These are phyloP conservation scores for Mylabris phalerata DNA, from an alignment of 1,140 invertebrate genomes.

Conservation along the genomic window DNA sequence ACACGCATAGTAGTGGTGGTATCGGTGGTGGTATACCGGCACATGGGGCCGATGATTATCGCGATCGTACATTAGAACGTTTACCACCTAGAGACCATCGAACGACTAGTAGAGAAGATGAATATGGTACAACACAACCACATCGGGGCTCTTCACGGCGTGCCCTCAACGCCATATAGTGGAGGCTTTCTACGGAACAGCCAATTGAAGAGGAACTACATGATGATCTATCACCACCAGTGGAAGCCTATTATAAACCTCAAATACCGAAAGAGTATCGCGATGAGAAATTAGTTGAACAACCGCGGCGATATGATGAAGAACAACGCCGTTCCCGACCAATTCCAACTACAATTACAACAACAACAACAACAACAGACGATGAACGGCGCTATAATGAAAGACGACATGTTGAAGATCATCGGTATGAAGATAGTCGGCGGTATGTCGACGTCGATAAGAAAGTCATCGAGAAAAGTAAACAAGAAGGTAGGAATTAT, in stretches of 20 bases:
- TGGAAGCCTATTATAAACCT: conserved; percentile 37
- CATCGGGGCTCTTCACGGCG: conserved; percentile 46
- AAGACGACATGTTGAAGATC: conserved; percentile 20
- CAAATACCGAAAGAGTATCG: conserved; percentile 39
- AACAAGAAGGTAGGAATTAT: conserved; percentile 38
- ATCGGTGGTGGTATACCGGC: conserved; percentile 11
- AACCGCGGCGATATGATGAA: conserved; percentile 22
- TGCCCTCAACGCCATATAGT: conserved; percentile 49
- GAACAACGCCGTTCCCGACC: conserved; percentile 13
- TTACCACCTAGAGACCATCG: conserved; percentile 32
- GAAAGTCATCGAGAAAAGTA: conserved; percentile 24
- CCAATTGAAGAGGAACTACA: conserved; percentile 43
- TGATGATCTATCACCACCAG: conserved; percentile 34
- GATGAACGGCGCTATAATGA: conserved; percentile 20
- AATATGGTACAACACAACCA: conserved; percentile 43
- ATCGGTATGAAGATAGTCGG: conserved; percentile 8
- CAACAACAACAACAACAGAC: conserved; percentile 1
- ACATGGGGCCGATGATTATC: conserved; percentile 37
- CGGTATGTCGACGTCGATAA: conserved; percentile 21
- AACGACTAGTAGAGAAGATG: conserved; percentile 38
- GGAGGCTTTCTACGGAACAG: conserved; percentile 43
- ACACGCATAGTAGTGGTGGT: conserved; percentile 2
- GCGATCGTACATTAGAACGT: conserved; percentile 28
- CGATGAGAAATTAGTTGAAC: conserved; percentile 29
- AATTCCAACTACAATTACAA: no score